A percentile compares a stretch with the other conserved stretches of the same genome.
phyloP scores from a whole-genome alignment of 92 coral and sea anemone genomes.

The Micromussa lordhowensis region DNA sequence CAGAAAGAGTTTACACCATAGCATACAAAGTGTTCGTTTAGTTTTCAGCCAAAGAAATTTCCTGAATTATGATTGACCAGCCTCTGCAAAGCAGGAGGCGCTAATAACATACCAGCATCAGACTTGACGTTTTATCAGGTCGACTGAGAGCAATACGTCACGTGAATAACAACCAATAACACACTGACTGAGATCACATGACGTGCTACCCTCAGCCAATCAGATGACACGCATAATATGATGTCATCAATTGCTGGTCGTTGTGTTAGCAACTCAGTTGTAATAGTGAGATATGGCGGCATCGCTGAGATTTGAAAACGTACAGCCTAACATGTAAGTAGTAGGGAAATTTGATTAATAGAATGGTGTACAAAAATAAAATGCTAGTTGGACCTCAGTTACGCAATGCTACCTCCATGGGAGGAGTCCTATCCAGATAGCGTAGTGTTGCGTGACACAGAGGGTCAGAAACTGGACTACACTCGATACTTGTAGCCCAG shows the following conservation, averaged over 20 bases:
- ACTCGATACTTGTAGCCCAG: background rate
- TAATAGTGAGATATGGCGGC: too few relatives aligned
- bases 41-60: background rate
- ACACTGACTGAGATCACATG: slow-evolving; percentile 59
- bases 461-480: too few relatives aligned
- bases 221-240: slow-evolving; percentile 81
- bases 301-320: too few relatives aligned
- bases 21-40: background rate
- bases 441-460: too few relatives aligned
- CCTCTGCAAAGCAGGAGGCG: background rate
- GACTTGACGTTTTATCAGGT: slow-evolving; percentile 55
- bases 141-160: slow-evolving; percentile 41
- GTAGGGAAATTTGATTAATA: too few relatives aligned
- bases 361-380: too few relatives aligned
- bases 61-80: background rate
- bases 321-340: too few relatives aligned
- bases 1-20: too few relatives aligned
- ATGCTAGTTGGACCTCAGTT: too few relatives aligned
- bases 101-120: slow-evolving; percentile 30
- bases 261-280: too few relatives aligned
- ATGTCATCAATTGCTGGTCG: slow-evolving; percentile 69
- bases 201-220: slow-evolving; percentile 48
- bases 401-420: too few relatives aligned
- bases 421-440: too few relatives aligned
- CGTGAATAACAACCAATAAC: slow-evolving; percentile 51